Percentiles rank a stretch among this genome's conserved stretches.
Evolutionary conservation across 2,797 vertebrate species (phyloP).

Genomic region (Falco concolor): DNA sequence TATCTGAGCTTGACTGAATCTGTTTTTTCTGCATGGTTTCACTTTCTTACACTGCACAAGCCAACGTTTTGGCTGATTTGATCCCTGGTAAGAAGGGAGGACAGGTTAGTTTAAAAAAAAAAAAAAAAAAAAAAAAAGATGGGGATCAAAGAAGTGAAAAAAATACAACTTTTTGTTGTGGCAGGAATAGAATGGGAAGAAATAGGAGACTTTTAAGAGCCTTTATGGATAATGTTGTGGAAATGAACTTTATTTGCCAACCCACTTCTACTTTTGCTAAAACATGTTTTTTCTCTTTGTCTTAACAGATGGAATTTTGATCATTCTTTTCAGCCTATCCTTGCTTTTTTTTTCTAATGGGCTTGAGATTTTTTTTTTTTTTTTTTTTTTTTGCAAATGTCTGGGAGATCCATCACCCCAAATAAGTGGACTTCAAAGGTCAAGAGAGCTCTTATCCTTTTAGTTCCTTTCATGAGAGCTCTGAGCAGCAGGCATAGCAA

Average conservation of each 20-base stretch:
- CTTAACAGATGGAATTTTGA: not conserved
- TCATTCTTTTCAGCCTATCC: not conserved
- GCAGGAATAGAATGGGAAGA: not conserved
- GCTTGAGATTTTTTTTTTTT: not conserved
- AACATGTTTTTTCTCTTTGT: not conserved
- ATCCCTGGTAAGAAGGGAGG: not conserved
- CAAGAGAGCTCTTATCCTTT: slow-evolving; percentile 59
- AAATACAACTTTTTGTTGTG: not conserved
- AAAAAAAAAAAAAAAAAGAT: not conserved
- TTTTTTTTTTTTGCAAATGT: not conserved
- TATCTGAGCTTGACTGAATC: not conserved
- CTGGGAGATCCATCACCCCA: slow-evolving; percentile 49
- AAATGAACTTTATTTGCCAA: not conserved
- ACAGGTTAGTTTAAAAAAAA: not conserved
- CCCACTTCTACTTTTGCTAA: not conserved
- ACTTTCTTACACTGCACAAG: not conserved
- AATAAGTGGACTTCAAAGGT: slow-evolving; percentile 65
- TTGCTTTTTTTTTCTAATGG: slow-evolving; percentile 7
- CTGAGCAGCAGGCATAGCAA: slow-evolving; percentile 48
- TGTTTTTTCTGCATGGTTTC: not conserved
- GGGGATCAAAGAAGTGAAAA: not conserved
- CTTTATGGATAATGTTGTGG: not conserved
- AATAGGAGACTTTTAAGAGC: not conserved
- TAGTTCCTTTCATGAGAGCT: slow-evolving; percentile 41
- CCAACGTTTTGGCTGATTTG: not conserved